Evolutionary conservation across 2,888 invertebrate species (phyloP).

Genomic region (Drosophila peninsularis): DNA sequence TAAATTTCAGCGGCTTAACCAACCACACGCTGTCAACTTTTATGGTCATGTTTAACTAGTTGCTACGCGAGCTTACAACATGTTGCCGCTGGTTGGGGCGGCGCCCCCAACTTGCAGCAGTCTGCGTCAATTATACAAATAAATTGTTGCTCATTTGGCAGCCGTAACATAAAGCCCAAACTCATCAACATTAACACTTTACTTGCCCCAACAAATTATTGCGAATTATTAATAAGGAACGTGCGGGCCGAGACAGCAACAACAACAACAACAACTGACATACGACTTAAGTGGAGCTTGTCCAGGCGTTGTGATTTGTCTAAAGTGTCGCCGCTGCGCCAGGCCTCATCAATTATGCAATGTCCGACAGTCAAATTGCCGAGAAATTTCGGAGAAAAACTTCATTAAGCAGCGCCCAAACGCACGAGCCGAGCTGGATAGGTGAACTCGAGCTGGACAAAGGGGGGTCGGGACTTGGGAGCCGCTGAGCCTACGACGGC

Average conservation of each 20-base stretch:
- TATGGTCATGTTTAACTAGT: slow-evolving; percentile 50
- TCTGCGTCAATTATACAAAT: slow-evolving; percentile 51
- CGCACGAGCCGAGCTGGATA: background rate
- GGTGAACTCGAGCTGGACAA: slow-evolving; percentile 6
- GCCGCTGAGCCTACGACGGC: slow-evolving; percentile 8
- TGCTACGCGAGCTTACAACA: slow-evolving; percentile 5
- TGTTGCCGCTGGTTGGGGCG: slow-evolving; percentile 15
- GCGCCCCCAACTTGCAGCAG: background rate
- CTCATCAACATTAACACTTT: slow-evolving; percentile 55
- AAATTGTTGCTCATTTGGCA: slow-evolving; percentile 44
- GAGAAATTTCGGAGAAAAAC: slow-evolving; percentile 64
- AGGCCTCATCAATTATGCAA: slow-evolving; percentile 65
- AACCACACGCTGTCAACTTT: slow-evolving; percentile 44
- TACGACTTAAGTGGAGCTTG: slow-evolving; percentile 52
- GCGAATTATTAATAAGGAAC: slow-evolving; percentile 53
- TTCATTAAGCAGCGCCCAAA: slow-evolving; percentile 57
- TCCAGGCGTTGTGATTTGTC: slow-evolving; percentile 66
- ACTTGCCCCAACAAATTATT: slow-evolving; percentile 33
- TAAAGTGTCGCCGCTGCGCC: slow-evolving; percentile 57
- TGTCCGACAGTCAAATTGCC: slow-evolving; percentile 61
- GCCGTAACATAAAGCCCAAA: slow-evolving; percentile 33
- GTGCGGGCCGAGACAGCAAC: slow-evolving; percentile 11
- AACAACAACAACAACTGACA: slow-evolving; percentile 1
- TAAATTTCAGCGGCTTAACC: slow-evolving; percentile 41
- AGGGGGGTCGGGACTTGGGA: background rate